Conservation (phyloP, 2,797 vertebrate genomes). For the Nannoperca australis region DNA sequence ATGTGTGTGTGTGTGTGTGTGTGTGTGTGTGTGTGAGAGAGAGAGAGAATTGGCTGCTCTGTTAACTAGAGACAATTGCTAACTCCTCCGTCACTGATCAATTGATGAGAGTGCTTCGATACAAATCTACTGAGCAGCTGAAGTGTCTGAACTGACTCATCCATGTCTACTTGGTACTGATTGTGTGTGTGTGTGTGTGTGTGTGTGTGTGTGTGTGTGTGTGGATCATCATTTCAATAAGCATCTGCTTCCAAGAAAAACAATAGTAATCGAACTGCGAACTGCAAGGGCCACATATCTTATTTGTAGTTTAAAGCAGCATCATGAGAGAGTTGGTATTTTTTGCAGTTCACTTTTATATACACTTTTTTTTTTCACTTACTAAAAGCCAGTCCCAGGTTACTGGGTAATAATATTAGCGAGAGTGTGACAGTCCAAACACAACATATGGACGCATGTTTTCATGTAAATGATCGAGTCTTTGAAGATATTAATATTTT, state of each 20-base stretch:
- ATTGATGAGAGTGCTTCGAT: constrained; percentile 69
- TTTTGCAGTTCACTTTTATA: too few species aligned
- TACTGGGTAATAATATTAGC: background rate
- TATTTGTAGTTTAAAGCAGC: too few species aligned
- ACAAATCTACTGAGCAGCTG: constrained; percentile 65
- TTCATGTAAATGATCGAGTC: background rate
- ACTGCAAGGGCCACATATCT: too few species aligned
- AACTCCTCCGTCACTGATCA: constrained; percentile 71
- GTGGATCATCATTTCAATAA: background rate
- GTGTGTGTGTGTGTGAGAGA: constrained; percentile 28
- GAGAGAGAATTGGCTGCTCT: constrained; percentile 63
- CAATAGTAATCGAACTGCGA: too few species aligned
- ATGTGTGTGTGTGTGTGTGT: constrained; percentile 39
- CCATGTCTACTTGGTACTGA: background rate
- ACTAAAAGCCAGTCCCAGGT: too few species aligned
- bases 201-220: constrained; percentile 6
- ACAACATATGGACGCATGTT: background rate
- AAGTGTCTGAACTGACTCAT: constrained; percentile 47
- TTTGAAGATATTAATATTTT: background rate
- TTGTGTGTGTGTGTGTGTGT: background rate
- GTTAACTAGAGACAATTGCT: constrained; percentile 78
- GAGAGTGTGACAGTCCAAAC: background rate
- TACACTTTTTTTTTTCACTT: too few species aligned
- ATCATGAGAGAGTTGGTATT: too few species aligned
- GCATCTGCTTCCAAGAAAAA: background rate